A percentile compares a stretch with the other conserved stretches of the same genome.
Conservation (phyloP, 2,113 vertebrate species). For the Phaethon lepturus region DNA sequence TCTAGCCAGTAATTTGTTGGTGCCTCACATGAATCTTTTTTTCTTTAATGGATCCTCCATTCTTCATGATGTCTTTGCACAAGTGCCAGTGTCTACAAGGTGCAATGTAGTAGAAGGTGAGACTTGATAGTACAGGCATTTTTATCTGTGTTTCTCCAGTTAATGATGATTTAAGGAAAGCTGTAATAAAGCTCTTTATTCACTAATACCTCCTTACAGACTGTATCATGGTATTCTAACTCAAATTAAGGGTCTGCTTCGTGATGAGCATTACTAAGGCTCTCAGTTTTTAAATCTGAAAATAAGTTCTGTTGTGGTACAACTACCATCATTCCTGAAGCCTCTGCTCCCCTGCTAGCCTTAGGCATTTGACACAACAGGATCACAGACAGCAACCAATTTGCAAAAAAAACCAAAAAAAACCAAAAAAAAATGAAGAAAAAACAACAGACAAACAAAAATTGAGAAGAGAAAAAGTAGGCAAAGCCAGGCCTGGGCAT, state of each 20-base stretch:
- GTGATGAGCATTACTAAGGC: background rate
- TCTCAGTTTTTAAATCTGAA: background rate
- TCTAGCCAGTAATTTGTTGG: background rate
- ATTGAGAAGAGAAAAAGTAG: background rate
- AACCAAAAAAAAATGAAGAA: fast-evolving
- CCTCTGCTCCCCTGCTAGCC: background rate
- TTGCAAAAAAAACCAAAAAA: background rate
- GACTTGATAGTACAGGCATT: background rate
- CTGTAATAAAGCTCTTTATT: background rate
- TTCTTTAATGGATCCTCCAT: background rate
- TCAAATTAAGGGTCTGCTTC: background rate
- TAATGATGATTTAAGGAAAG: background rate
- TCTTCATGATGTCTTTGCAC: background rate
- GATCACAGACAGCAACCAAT: background rate
- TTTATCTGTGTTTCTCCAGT: background rate
- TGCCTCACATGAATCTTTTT: background rate
- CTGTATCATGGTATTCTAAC: background rate
- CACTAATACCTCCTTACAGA: background rate
- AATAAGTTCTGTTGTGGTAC: background rate
- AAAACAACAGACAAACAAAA: background rate
- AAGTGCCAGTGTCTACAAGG: background rate
- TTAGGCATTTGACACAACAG: background rate
- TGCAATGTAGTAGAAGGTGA: background rate
- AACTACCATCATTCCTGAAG: background rate
- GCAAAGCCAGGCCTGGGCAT: background rate